Evolutionary conservation across 2,888 invertebrate genomes (phyloP), one percentile per base, ranked within the genome.

Genomic region (Drosophila bunnanda): DNA sequence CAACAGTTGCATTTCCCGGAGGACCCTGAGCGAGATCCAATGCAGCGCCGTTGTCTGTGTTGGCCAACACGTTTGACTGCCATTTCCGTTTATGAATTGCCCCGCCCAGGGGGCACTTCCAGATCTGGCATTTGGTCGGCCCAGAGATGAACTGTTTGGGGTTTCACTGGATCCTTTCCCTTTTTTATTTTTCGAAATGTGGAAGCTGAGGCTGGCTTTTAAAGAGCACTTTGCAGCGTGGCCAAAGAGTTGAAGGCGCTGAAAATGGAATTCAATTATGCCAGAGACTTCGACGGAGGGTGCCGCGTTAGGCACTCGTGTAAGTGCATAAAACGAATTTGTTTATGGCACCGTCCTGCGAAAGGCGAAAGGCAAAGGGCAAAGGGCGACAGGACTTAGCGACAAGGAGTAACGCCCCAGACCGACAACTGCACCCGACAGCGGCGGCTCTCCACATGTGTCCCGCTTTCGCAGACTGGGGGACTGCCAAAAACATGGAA

Each of bases 11-110:
- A 88, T 86, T 85, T 82, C 89, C 81, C 65, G 72, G 61, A 34
- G 12, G 41, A 41, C 43, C 15, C 50, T 22, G 43, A 39, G 53
- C 38, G 82, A 69, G 82, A 77, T 68, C 80, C 55, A 75, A 71
- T 57, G 74, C 71, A 50, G 36, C 60, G 60, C 8, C 48, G 30
- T 56, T 69, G 77, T 70, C 52, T 60, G 74, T 75, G 77, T 77
- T 79, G 79, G 77, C 77, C 74, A 85, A 85, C 88, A 88, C 75
- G 78, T 80, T 79, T 80, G 87, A 80, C 74, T 80, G 72, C 74
- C 67, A 75, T 66, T 83, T 83, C 83, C 83, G 81, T 65, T 76
- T 83, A 87, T 83, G 89, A 80, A 80, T 88, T 73, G 89, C 57
- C 36, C 38, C 22, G 17, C 36, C 43, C 44, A 36, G 15, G 30